Conservation (phyloP, 2,797 vertebrate species). For the Chiloscyllium punctatum region DNA sequence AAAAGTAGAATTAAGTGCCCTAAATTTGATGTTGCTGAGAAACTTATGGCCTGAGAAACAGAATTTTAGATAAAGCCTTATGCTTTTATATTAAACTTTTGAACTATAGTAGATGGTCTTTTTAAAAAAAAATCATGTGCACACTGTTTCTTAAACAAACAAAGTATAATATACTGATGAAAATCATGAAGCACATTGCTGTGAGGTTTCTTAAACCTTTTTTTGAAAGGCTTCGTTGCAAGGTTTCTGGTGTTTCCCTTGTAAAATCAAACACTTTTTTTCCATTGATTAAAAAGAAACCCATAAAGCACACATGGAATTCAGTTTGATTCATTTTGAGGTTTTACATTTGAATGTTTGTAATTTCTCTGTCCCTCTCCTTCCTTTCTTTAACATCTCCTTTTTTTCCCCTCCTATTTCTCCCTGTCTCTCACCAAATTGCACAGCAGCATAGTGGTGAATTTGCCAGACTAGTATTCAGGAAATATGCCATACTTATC, state of each 20-base stretch:
- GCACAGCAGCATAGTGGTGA: background rate
- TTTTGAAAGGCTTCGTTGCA: background rate
- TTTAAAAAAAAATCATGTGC: slow-evolving; percentile 46
- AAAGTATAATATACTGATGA: slow-evolving; percentile 49
- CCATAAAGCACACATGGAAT: slow-evolving; percentile 14
- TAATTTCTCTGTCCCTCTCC: background rate
- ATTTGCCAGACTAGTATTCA: no score
- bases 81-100: slow-evolving; percentile 54
- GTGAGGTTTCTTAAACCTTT: slow-evolving; percentile 20
- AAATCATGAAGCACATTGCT: slow-evolving; percentile 31
- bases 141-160: slow-evolving; percentile 55
- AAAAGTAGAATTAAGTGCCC: slow-evolving; percentile 40
- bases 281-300: slow-evolving; percentile 39
- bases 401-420: no score
- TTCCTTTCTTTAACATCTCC: no score
- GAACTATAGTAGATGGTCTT: slow-evolving; percentile 43
- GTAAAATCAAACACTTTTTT: slow-evolving; percentile 33
- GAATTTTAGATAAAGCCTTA: slow-evolving; percentile 52
- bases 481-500: no score
- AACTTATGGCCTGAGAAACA: slow-evolving; percentile 53
- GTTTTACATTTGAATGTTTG: background rate
- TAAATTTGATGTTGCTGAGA: slow-evolving; percentile 41
- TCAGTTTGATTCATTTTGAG: background rate
- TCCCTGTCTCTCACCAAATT: background rate
- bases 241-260: slow-evolving; percentile 38